phyloP scores from a whole-genome alignment of 2,888 invertebrate species.

The Carpatolechia fugitivella region DNA sequence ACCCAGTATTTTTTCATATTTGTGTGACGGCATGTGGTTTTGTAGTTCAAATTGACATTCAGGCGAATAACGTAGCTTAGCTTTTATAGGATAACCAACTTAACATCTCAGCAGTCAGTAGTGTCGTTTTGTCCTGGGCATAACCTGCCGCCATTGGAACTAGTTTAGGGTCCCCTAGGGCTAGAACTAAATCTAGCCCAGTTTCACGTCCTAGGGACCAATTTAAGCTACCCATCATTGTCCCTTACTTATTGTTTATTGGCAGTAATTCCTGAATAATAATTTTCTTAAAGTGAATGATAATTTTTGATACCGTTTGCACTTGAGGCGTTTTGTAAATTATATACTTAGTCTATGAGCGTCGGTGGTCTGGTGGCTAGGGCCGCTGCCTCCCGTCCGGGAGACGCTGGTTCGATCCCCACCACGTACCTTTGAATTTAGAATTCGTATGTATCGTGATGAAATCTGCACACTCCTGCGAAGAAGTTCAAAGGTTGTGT shows the following conservation, averaged over 20 bases:
- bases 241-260: neutral
- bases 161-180: constrained; percentile 46
- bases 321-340: neutral
- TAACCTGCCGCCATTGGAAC: constrained; percentile 41
- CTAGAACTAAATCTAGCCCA: neutral
- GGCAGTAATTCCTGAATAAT: neutral
- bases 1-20: too few relatives aligned
- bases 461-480: too few relatives aligned
- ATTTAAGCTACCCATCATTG: neutral
- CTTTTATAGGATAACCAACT: neutral
- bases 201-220: neutral
- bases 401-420: too few relatives aligned
- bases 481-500: too few relatives aligned
- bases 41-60: too few relatives aligned
- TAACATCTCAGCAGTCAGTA: constrained; percentile 35
- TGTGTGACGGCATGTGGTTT: too few relatives aligned
- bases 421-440: too few relatives aligned
- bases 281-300: neutral
- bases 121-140: constrained; percentile 51
- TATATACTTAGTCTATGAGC: too few relatives aligned
- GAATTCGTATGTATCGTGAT: too few relatives aligned
- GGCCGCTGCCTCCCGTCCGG: too few relatives aligned
- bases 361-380: too few relatives aligned
- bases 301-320: neutral
- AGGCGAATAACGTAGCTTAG: neutral